Evolutionary conservation across 2,888 invertebrate genomes (phyloP), one percentile per base, ranked within the genome.

Genomic region (Stenoptilia bipunctidactyla): DNA sequence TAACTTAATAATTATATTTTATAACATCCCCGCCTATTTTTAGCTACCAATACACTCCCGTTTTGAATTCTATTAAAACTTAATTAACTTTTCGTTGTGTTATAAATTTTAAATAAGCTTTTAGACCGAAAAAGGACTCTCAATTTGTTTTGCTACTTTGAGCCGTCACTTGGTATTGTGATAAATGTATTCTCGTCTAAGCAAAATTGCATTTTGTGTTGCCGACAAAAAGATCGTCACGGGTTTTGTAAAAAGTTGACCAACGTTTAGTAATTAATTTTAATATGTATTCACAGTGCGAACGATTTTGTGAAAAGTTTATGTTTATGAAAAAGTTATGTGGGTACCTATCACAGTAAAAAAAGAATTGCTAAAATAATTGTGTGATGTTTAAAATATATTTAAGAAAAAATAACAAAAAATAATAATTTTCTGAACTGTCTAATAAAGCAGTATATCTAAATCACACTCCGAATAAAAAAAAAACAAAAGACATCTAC

Each of bases 21-120:
- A 80, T 76, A 80, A 74, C 73, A 66, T 53, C 82, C 61, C 82
- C 83, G 82, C 83, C 83, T 82, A 83, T 83, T 83, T 83, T 82
- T 79, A 73, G 82, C 83, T 83, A 83, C 83, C 80, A 79, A 61
- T 64, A 66, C 72, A 82, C 82, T 82, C 77, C 82, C 61, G 83
- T 82, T 74, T 72, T 54, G 63, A 64, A 75, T 82, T 83, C 82
- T 77, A 83, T 83, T 83, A 83, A 82, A 80, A 80, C 82, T 82
- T 83, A 83, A 83, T 83, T 83, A 83, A 76, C 77, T 80, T 80
- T 77, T 77, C 66, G 59, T 51, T 54, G 51, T 64, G 69, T 68
- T 69, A 69, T 71, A 75, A 71, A 75, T 71, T 70, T 65, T 68
- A 69, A 79, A 79, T 66, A 65, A 66, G 66, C 61, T 70, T 65